Evolutionary conservation across 2,888 invertebrate genomes (phyloP).

Genomic region (Phytoseiulus persimilis): DNA sequence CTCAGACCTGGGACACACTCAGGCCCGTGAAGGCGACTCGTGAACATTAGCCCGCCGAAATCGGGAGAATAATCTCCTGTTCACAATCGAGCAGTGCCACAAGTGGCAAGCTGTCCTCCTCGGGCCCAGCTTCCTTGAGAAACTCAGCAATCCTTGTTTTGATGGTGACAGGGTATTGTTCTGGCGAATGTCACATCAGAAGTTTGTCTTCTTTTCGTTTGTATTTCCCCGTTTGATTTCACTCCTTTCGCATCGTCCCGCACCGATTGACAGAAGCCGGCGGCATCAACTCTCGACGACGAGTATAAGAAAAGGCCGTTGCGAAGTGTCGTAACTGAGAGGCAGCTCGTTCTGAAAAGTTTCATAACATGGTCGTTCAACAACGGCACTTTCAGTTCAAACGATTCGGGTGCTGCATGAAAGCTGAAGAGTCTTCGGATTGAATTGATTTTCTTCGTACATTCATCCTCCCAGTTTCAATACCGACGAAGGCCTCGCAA

Average conservation of each 20-base stretch:
- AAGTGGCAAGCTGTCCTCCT: not conserved
- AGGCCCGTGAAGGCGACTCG: no score
- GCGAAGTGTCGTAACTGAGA: not conserved
- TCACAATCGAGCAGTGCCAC: no score
- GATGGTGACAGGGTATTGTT: not conserved
- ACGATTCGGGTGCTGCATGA: not conserved
- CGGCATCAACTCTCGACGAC: not conserved
- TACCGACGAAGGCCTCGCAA: not conserved
- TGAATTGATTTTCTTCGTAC: not conserved
- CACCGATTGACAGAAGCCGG: not conserved
- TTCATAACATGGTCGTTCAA: not conserved
- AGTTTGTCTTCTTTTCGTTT: not conserved
- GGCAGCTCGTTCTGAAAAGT: not conserved
- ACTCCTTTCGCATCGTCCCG: not conserved
- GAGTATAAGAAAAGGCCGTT: not conserved
- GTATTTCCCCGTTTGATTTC: not conserved
- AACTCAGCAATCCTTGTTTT: not conserved
- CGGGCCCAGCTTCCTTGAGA: not conserved
- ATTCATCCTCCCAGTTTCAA: not conserved
- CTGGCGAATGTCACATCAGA: not conserved
- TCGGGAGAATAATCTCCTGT: no score
- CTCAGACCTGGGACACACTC: no score
- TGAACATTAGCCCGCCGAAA: no score
- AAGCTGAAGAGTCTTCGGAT: not conserved
- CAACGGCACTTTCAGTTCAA: not conserved